Evolutionary conservation across 2,797 vertebrate species (phyloP).

Genomic region (Hephaestus fuliginosus): DNA sequence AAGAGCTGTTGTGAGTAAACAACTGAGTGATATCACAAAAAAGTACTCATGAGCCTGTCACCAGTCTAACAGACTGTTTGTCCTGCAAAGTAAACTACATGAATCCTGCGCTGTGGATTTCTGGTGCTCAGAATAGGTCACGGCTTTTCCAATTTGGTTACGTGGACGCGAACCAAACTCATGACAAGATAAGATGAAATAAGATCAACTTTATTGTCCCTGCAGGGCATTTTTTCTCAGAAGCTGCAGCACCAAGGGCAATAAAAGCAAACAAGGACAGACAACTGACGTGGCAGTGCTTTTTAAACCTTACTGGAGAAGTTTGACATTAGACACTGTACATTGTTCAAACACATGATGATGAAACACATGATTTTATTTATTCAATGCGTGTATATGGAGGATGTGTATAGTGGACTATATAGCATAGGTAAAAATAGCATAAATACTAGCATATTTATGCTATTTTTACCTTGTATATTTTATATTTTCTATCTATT

Average conservation of each 20-base stretch:
- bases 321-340: too few relatives aligned
- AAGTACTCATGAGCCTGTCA: not conserved
- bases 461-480: too few relatives aligned
- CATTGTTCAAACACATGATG: too few relatives aligned
- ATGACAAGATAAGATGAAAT: constrained; percentile 20
- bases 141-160: not conserved
- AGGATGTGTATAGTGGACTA: too few relatives aligned
- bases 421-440: too few relatives aligned
- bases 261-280: constrained; percentile 26
- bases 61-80: constrained; percentile 6
- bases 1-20: constrained; percentile 14
- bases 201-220: not conserved
- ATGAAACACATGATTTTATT: too few relatives aligned
- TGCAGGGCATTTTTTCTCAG: constrained; percentile 6
- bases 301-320: constrained; percentile 10
- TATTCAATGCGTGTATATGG: too few relatives aligned
- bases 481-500: too few relatives aligned
- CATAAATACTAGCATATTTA: too few relatives aligned
- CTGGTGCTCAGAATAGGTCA: not conserved
- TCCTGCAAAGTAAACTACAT: not conserved
- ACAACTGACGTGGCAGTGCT: constrained; percentile 15
- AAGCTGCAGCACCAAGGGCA: constrained; percentile 16
- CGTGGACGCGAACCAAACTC: constrained; percentile 16
- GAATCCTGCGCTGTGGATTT: constrained; percentile 3
- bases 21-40: not conserved